These are phyloP conservation scores for Agrochola macilenta DNA, from an alignment of 2,888 invertebrate genomes.

Conservation along the genomic window DNA sequence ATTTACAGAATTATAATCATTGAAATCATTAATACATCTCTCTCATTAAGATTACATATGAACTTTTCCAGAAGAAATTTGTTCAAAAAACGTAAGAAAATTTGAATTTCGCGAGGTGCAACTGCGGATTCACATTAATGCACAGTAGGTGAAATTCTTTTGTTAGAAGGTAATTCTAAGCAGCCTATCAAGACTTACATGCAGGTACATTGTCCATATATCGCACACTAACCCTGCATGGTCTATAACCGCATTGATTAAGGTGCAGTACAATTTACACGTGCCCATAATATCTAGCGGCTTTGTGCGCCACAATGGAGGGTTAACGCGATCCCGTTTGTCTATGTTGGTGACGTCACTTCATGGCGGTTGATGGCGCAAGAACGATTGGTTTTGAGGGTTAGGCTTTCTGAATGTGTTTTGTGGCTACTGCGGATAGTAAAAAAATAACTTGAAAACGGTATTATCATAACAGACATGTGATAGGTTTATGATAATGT, in stretches of 20 bases:
- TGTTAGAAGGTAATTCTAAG: not conserved
- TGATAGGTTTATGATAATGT: not conserved
- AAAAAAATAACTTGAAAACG: not conserved
- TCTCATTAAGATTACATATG: too few species aligned
- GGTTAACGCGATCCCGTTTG: conserved; percentile 66
- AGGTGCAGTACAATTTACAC: conserved; percentile 60
- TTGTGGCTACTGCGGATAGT: not conserved
- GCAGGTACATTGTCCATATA: conserved; percentile 1
- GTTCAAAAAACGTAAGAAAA: too few species aligned
- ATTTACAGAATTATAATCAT: too few species aligned
- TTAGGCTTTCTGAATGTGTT: conserved; percentile 13
- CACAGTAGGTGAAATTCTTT: not conserved
- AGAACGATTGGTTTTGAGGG: conserved; percentile 23
- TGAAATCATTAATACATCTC: too few species aligned
- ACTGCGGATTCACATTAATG: too few species aligned
- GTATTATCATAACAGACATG: not conserved
- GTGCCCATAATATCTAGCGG: conserved; percentile 55
- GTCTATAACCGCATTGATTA: conserved; percentile 42
- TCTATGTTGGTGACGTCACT: conserved; percentile 56
- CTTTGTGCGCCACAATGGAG: conserved; percentile 70
- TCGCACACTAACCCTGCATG: not conserved
- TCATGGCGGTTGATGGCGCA: conserved; percentile 13
- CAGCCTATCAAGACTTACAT: not conserved
- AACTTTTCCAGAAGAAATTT: too few species aligned
- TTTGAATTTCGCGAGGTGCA: too few species aligned